These are phyloP conservation scores for Drosophila repleta DNA, from an alignment of 1,140 invertebrate genomes.

Conservation along the genomic window DNA sequence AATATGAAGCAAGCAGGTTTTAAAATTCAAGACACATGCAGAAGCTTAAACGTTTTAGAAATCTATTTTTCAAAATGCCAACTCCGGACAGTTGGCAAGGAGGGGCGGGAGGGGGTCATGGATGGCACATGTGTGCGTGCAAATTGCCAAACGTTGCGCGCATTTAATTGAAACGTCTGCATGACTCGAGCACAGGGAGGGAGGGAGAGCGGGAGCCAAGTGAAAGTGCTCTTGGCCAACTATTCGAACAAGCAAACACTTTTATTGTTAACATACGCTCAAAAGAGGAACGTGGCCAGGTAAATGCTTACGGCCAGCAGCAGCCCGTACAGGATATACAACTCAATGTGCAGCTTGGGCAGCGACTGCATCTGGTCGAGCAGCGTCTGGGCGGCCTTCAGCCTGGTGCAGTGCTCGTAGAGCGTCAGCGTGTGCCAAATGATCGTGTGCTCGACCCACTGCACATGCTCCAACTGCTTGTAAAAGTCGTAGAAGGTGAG, in stretches of 20 bases:
- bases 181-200: background rate
- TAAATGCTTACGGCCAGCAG: conserved; percentile 15
- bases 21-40: conserved; percentile 81
- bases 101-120: background rate
- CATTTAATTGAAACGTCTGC: conserved; percentile 80
- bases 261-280: conserved; percentile 7
- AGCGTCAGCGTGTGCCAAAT: conserved; percentile 26
- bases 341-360: background rate
- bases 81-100: conserved; percentile 22
- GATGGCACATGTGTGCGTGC: conserved; percentile 62
- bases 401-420: conserved; percentile 33
- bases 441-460: conserved; percentile 44
- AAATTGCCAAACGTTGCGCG: conserved; percentile 60
- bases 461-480: conserved; percentile 26
- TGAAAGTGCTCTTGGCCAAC: conserved; percentile 22
- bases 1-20: conserved; percentile 66
- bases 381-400: conserved; percentile 24
- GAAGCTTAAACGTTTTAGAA: conserved; percentile 82
- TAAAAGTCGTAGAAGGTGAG: conserved; percentile 11
- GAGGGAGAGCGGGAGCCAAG: background rate
- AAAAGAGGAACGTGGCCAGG: conserved; percentile 29
- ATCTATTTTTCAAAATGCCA: conserved; percentile 79
- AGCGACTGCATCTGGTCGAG: conserved; percentile 7
- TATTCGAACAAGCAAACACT: conserved; percentile 9
- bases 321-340: conserved; percentile 14